These are phyloP conservation scores for Propithecus perrieri DNA, from an alignment of 2,797 vertebrate species.

Conservation along the genomic window DNA sequence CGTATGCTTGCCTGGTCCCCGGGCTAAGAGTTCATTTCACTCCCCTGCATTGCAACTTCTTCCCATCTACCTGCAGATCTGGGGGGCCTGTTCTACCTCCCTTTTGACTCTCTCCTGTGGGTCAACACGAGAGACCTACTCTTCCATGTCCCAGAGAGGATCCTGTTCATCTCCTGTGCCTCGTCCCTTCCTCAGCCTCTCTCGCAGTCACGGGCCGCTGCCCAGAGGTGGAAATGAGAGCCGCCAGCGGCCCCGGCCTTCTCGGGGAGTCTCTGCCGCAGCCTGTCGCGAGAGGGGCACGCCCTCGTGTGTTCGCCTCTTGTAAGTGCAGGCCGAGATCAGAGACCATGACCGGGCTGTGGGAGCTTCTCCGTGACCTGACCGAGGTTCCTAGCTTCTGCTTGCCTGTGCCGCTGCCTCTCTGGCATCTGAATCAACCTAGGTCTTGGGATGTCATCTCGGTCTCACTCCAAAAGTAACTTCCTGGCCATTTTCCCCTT, in stretches of 20 bases:
- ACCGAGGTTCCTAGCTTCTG: background rate
- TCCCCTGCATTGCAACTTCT: background rate
- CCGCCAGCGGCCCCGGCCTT: background rate
- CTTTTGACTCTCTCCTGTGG: background rate
- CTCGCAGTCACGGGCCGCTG: background rate
- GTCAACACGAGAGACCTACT: background rate
- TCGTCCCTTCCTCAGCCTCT: background rate
- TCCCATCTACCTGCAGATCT: background rate
- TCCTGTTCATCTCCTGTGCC: background rate
- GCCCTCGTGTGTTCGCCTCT: constrained; percentile 19
- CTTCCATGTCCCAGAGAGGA: background rate
- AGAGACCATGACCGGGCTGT: background rate
- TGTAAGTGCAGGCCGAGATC: constrained; percentile 35
- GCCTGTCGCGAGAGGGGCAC: background rate
- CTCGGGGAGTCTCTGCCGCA: background rate
- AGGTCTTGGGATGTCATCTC: background rate
- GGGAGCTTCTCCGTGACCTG: background rate
- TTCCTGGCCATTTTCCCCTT: background rate
- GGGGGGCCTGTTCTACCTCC: background rate
- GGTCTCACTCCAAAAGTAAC: background rate
- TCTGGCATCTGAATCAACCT: background rate
- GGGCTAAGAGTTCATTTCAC: background rate
- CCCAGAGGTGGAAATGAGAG: background rate
- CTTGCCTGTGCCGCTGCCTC: background rate
- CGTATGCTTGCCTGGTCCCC: background rate